Evolutionary conservation across 2,888 invertebrate genomes (phyloP), one percentile per base, ranked within the genome.

Genomic region (Amphimallon solstitiale): DNA sequence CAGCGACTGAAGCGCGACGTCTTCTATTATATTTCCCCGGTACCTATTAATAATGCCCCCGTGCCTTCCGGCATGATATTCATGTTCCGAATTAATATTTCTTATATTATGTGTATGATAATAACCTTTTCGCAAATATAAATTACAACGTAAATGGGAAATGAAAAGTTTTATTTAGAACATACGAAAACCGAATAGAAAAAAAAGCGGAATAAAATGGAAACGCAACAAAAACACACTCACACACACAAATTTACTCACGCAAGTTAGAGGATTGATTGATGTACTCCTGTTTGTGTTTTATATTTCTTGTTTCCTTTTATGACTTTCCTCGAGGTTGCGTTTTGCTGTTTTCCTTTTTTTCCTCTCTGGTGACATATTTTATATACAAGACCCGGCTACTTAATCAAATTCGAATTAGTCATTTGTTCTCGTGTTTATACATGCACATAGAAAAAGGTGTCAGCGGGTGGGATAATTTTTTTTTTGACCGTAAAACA

Each of bases 101-200:
- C 12, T 29, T 29, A 21, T 23, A 6, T 45, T 17, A 5, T n/a
- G 17, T 15, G 48, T 21, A 46, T 21, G 9, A 12, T 23, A 23
- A 48, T 48, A 48, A 48, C 21, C 12, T 48, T 48, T 48, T 23
- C n/a, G 10, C 45, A 48, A 48, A 48, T 48, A 48, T 19, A n/a
- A 48, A 48, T 48, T 23, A 48, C 48, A n/a, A 23, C 6, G 48
- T 12, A 19, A 48, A 48, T 48, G 23, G 48, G 48, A 48, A 48
- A 48, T 23, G 48, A 48, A 29, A 29, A 29, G 48, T 23, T 48
- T 48, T 48, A 48, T 23, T 48, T 12, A 48, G 19, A 48, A 48
- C 10, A 23, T 17, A 48, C 12, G 21, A 2, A 48, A 12, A 23
- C 12, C 19, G 17, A 15, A 10, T 9, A 10, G 23, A 19, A 19